Evolutionary conservation across 2,797 vertebrate species (phyloP).

Genomic region (Somateria mollissima): DNA sequence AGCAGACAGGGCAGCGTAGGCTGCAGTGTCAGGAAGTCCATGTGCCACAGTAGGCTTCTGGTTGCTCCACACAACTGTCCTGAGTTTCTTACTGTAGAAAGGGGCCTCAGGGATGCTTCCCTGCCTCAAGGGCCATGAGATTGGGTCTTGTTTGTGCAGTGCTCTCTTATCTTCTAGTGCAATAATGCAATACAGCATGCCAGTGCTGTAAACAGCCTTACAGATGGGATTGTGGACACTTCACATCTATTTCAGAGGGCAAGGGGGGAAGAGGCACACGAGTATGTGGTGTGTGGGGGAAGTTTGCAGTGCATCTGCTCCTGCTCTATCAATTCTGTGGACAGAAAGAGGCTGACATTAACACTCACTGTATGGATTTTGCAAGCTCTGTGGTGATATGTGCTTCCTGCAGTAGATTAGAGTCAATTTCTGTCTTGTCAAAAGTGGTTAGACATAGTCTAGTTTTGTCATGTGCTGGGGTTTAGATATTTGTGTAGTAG

Average conservation of each 20-base stretch:
- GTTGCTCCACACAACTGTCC: neutral
- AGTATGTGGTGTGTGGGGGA: neutral
- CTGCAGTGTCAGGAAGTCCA: neutral
- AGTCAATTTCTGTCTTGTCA: conserved; percentile 17
- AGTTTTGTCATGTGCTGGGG: neutral
- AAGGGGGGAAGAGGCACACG: neutral
- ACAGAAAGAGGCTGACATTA: neutral
- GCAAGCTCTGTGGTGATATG: neutral
- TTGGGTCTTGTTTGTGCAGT: neutral
- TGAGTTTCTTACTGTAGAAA: neutral
- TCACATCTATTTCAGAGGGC: neutral
- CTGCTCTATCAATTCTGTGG: neutral
- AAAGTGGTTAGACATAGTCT: neutral
- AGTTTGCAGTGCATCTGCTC: neutral
- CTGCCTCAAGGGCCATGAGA: neutral
- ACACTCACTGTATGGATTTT: neutral
- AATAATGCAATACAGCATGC: accelerated
- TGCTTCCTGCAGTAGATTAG: conserved; percentile 5
- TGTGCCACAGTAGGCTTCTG: neutral
- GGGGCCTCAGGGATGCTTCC: neutral
- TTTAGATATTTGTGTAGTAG: neutral
- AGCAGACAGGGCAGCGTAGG: neutral
- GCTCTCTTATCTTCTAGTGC: neutral
- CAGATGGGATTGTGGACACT: neutral
- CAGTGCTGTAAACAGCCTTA: neutral